Evolutionary conservation across 2,113 vertebrate genomes (phyloP).

Genomic region (Struthidea cinerea): DNA sequence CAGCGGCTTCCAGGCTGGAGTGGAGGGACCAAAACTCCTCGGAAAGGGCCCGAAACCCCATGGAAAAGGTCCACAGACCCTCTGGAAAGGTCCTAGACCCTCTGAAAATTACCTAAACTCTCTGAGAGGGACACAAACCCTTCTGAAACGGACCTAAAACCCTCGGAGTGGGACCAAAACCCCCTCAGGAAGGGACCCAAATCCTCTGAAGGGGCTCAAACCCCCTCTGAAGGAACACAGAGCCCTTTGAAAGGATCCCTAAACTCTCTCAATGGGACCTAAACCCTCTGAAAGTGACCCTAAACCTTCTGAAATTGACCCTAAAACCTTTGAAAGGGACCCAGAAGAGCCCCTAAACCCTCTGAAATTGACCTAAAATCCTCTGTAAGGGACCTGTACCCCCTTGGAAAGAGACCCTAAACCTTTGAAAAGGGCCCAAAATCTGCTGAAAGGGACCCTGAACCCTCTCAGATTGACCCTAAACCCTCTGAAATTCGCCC

Average conservation of each 20-base stretch:
- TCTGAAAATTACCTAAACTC: too few species aligned
- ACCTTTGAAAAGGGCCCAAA: not conserved
- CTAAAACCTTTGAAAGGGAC: too few species aligned
- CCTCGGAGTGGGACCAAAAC: not conserved
- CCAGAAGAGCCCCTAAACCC: too few species aligned
- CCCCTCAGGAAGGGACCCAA: not conserved
- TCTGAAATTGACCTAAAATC: not conserved
- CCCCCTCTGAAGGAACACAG: not conserved
- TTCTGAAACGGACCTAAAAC: not conserved
- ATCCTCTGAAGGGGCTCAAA: not conserved
- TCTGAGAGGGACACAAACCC: not conserved
- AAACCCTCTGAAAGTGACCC: not conserved
- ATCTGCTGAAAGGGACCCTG: too few species aligned
- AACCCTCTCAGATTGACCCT: too few species aligned
- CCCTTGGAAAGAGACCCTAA: not conserved
- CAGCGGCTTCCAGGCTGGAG: not conserved
- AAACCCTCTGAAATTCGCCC: too few species aligned
- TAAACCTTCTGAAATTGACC: not conserved
- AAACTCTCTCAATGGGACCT: not conserved
- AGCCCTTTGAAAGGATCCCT: not conserved
- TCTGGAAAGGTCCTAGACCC: not conserved
- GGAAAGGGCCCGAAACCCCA: accelerated
- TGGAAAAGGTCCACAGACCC: too few species aligned
- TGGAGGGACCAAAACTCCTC: not conserved
- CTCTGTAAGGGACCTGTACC: too few species aligned